phyloP scores from a whole-genome alignment of 2,113 vertebrate genomes.

The Morone saxatilis region DNA sequence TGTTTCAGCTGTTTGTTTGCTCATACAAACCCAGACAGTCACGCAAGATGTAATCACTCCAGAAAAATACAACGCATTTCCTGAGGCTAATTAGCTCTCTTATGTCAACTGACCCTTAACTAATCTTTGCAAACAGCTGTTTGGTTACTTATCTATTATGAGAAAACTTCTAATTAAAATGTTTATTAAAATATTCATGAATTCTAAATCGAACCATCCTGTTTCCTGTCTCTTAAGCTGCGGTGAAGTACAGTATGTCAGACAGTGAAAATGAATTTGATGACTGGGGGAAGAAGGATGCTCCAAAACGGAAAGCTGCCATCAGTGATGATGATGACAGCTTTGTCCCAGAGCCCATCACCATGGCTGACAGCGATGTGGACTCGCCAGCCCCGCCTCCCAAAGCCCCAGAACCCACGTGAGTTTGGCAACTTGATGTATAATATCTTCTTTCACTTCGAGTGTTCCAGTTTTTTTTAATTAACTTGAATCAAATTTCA shows the following conservation, averaged over 20 bases:
- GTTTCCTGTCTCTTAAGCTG: slow-evolving; percentile 30
- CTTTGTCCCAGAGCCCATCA: slow-evolving; percentile 52
- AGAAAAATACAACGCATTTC: slow-evolving; percentile 16
- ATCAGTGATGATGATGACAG: slow-evolving; percentile 56
- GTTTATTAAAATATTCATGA: too few relatives aligned
- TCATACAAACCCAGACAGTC: background rate
- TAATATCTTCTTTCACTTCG: background rate
- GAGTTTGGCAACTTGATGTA: slow-evolving; percentile 26
- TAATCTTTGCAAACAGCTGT: background rate
- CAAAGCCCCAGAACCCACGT: slow-evolving; percentile 68
- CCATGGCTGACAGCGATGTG: slow-evolving; percentile 46
- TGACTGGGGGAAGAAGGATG: slow-evolving; percentile 50
- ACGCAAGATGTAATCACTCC: background rate
- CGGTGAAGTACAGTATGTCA: slow-evolving; percentile 75
- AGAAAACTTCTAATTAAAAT: too few relatives aligned
- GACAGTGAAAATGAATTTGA: slow-evolving; percentile 82
- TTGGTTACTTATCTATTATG: background rate
- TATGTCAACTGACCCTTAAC: background rate
- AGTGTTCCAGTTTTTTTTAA: background rate
- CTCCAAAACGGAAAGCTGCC: slow-evolving; percentile 32
- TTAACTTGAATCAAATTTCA: background rate
- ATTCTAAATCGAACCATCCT: background rate
- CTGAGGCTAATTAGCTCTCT: slow-evolving; percentile 14
- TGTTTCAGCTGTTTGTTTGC: background rate
- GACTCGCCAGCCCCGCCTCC: slow-evolving; percentile 60